Base-by-base conservation (phyloP, 2,888 invertebrate genomes). In the Cyclophora albipunctata region DNA sequence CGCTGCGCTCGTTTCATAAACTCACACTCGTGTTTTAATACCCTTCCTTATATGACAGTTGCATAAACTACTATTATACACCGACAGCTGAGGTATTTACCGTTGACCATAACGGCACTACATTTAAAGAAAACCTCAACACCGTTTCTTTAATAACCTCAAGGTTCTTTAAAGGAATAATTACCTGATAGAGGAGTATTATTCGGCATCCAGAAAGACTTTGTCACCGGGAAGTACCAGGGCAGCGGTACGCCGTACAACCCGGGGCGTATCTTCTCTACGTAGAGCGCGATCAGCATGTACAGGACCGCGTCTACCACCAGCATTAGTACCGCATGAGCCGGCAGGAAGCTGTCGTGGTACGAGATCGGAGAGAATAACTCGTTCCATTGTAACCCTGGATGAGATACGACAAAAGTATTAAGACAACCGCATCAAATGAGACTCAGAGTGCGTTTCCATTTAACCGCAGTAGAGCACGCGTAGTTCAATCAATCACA, bases 191-290 rank as follows among this genome's bases (percentile, higher is more conserved):
- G 57, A 65, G 65, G 76, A 40, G 57, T 63, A 50, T 66, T 78
- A 52, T 73, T 72, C 1, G 84, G 77, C 43, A 64, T 71, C 93
- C 93, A 93, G 67, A 88, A 93, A 7, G 74, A 78, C 46, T 85
- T 82, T 2, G 91, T 91, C 48, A 95, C 91, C 0, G 93, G 93
- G 67, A 96, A 98, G 67, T 96, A 92, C 92, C 95, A 97, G 3
- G 93, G 93, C 54, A 93, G 90, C 0, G 95, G 93, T 0, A 97
- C 93, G 3, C 97, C 97, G 73, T 92, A 96, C 51, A 93, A 91
- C 3, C 97, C 97, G 0, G 98, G 98, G 57, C 92, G 91, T 47
- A 98, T 91, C 55, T 94, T 95, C 78, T 97, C 97, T 34, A 97
- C 88, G 68, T 98, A 98, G 75, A 97, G 87, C 0, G 97, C 93